Evolutionary conservation across 30 jellyfish, hydroid and myxozoan genomes (phyloP).

Genomic region (Hydra vulgaris): DNA sequence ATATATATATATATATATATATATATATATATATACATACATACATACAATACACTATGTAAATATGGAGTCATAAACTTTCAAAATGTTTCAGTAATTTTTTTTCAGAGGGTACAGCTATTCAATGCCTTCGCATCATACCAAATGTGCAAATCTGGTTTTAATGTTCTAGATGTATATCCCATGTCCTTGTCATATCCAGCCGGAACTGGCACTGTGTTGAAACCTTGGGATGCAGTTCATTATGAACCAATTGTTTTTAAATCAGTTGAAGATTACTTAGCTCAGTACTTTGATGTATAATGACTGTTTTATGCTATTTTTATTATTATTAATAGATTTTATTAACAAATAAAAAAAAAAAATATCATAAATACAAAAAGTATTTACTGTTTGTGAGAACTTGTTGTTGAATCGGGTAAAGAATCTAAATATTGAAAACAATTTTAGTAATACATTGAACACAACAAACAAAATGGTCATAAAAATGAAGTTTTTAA

Average conservation of each 20-base stretch:
- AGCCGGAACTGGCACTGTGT: slow-evolving; percentile 75
- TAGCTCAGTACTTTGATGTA: slow-evolving; percentile 54
- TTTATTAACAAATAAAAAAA: neutral
- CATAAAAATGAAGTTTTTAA: too few relatives aligned
- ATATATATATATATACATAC: too few relatives aligned
- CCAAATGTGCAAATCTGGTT: slow-evolving; percentile 78
- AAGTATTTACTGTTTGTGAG: slow-evolving; percentile 28
- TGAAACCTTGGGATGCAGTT: slow-evolving; percentile 89
- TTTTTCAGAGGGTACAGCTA: slow-evolving; percentile 65
- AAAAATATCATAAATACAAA: neutral
- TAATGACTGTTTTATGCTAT: too few relatives aligned
- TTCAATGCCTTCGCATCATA: slow-evolving; percentile 90
- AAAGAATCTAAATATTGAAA: slow-evolving; percentile 13
- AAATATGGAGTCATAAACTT: neutral
- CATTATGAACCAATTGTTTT: slow-evolving; percentile 59
- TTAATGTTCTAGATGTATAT: slow-evolving; percentile 73
- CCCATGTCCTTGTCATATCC: slow-evolving; percentile 95
- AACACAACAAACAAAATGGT: too few relatives aligned
- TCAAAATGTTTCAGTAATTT: neutral
- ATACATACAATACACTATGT: too few relatives aligned
- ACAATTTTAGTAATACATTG: neutral
- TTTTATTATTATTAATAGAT: too few relatives aligned
- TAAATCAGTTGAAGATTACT: slow-evolving; percentile 69
- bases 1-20: too few relatives aligned
- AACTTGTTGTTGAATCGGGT: slow-evolving; percentile 67